Conservation (phyloP, 1,140 invertebrate genomes). For the Penaeus indicus region DNA sequence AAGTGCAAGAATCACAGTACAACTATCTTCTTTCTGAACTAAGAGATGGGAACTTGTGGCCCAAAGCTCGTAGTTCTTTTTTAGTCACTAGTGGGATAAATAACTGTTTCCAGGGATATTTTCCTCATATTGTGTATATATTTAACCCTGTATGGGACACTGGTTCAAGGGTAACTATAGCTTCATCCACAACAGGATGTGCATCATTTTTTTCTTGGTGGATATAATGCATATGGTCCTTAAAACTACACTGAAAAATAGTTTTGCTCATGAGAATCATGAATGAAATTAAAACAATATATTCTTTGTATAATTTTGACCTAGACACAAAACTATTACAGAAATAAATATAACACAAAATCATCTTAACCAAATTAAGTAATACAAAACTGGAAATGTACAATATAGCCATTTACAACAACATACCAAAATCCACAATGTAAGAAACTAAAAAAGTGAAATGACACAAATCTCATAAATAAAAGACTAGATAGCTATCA, state of each 20-base stretch:
- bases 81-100: too few relatives aligned
- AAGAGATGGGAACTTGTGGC: conserved; percentile 4
- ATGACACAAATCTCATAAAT: not conserved
- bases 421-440: too few relatives aligned
- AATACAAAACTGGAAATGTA: too few relatives aligned
- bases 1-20: conserved; percentile 16
- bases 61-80: not conserved
- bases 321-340: conserved; percentile 24
- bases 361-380: too few relatives aligned
- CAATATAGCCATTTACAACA: too few relatives aligned
- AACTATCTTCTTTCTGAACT: conserved; percentile 10
- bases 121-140: too few relatives aligned
- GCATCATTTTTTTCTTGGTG: conserved; percentile 6
- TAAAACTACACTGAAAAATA: not conserved
- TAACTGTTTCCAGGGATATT: too few relatives aligned
- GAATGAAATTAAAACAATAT: conserved; percentile 11
- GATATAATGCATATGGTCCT: conserved; percentile 16
- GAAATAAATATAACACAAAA: not conserved
- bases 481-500: conserved; percentile 47
- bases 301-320: conserved; percentile 3
- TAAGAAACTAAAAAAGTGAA: too few relatives aligned
- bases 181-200: not conserved
- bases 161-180: too few relatives aligned
- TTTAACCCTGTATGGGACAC: too few relatives aligned
- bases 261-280: too few relatives aligned